Conservation (phyloP, 2,113 vertebrate genomes). For the Phalacrocorax carbo region DNA sequence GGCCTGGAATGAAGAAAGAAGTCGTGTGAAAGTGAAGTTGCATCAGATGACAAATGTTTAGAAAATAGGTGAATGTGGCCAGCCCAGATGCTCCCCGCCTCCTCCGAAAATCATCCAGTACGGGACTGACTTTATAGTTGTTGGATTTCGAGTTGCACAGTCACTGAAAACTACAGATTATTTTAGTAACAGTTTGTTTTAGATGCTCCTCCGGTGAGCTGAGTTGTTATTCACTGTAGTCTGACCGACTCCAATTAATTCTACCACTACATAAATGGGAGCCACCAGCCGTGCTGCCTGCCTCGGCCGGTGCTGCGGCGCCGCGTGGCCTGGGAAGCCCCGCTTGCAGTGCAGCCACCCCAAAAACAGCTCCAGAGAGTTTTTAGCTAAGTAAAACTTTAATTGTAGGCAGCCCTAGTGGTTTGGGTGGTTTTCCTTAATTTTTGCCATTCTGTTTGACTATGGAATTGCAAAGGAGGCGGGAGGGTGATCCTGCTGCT, state of each 20-base stretch:
- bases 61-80: background rate
- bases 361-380: background rate
- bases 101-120: background rate
- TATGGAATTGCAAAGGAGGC: background rate
- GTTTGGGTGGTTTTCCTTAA: rapidly evolving
- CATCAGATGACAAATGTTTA: background rate
- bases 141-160: background rate
- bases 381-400: background rate
- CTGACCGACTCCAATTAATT: background rate
- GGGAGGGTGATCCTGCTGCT: background rate
- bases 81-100: background rate
- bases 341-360: background rate
- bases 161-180: background rate
- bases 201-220: background rate
- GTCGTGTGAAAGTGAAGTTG: background rate
- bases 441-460: background rate
- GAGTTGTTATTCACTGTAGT: background rate
- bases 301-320: background rate
- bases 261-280: background rate
- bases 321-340: rapidly evolving
- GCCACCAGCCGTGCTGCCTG: background rate
- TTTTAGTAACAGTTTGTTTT: background rate
- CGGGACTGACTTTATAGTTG: background rate
- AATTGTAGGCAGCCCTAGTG: background rate
- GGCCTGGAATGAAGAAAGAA: background rate